Evolutionary conservation across 2,797 vertebrate species (phyloP).

Genomic region (Clarias pachynema): DNA sequence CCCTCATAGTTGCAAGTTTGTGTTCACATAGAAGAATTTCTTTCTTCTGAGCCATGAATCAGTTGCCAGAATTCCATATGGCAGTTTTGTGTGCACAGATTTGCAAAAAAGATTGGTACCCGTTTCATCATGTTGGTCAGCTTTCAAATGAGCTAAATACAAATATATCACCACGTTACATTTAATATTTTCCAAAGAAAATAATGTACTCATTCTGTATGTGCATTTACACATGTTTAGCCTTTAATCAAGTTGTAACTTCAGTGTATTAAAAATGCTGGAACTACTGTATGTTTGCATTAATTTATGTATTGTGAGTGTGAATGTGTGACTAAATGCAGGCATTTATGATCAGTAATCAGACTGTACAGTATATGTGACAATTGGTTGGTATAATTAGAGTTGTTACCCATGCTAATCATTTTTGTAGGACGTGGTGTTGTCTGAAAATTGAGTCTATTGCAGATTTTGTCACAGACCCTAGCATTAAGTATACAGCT

Average conservation of each 20-base stretch:
- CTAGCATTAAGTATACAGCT: neutral
- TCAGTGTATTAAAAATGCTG: neutral
- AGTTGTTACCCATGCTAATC: neutral
- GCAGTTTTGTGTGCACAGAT: neutral
- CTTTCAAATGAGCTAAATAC: neutral
- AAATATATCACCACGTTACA: neutral
- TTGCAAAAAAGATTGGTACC: too few relatives aligned
- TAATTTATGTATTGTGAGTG: neutral
- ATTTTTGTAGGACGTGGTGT: neutral
- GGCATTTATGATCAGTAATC: neutral
- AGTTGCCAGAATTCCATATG: neutral
- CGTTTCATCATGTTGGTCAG: neutral
- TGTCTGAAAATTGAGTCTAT: neutral
- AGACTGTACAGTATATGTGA: neutral
- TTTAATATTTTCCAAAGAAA: neutral
- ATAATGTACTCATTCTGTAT: neutral
- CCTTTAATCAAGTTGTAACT: neutral
- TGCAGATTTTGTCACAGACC: neutral
- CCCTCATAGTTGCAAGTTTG: neutral
- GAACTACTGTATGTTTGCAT: neutral
- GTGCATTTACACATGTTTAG: neutral
- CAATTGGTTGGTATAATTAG: neutral
- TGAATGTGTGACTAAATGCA: neutral
- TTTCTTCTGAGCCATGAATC: neutral
- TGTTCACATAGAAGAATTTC: neutral